These are phyloP conservation scores for Lithobates pipiens DNA, from an alignment of 2,797 vertebrate species.

Conservation along the genomic window DNA sequence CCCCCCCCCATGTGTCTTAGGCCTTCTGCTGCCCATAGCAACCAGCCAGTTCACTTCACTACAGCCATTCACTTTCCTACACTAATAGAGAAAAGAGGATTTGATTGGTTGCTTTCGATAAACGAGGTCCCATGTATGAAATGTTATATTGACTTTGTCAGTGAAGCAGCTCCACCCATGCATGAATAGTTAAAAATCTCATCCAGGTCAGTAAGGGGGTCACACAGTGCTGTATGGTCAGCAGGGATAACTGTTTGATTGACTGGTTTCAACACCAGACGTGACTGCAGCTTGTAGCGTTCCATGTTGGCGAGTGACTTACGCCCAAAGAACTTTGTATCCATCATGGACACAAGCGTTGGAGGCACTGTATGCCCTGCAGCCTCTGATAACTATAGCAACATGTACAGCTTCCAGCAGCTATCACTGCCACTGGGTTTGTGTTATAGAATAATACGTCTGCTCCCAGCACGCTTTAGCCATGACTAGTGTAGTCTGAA, in stretches of 20 bases:
- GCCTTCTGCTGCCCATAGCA: no score
- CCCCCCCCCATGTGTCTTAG: no score
- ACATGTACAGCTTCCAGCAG: conserved; percentile 17
- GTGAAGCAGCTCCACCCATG: conserved; percentile 24
- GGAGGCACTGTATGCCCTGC: conserved; percentile 13
- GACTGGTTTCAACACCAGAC: conserved; percentile 49
- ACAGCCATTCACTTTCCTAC: no score
- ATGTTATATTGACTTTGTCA: conserved; percentile 23
- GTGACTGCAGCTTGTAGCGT: conserved; percentile 50
- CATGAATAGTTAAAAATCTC: conserved; percentile 39
- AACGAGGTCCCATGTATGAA: not conserved
- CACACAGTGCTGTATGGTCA: conserved; percentile 31
- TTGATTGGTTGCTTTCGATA: not conserved
- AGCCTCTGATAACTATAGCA: conserved; percentile 33
- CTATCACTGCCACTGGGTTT: not conserved
- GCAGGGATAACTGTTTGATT: conserved; percentile 33
- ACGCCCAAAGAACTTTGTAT: conserved; percentile 31
- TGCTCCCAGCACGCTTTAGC: conserved; percentile 16
- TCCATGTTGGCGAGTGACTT: conserved; percentile 20
- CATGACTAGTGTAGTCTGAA: no score
- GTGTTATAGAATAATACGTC: not conserved
- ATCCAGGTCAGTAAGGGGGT: conserved; percentile 33
- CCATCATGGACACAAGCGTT: conserved; percentile 41
- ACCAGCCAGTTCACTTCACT: no score
- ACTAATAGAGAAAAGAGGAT: no score